These are phyloP conservation scores for Pedetes capensis DNA, from an alignment of 2,113 vertebrate species.

Conservation along the genomic window DNA sequence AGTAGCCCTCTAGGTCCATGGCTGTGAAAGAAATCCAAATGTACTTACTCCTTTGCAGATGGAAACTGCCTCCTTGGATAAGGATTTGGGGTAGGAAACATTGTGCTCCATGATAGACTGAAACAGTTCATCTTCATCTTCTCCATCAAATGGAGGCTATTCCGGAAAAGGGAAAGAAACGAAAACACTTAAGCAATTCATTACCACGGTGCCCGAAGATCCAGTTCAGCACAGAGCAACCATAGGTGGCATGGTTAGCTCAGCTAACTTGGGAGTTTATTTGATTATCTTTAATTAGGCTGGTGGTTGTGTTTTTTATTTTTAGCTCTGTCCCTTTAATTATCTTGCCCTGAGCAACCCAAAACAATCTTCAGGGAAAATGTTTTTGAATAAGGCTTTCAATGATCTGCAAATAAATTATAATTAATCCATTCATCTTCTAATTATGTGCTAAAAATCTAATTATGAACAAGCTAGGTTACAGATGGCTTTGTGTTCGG, in stretches of 20 bases:
- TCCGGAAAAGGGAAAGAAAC: background rate
- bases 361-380: constrained; percentile 48
- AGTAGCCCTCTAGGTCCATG: fast-evolving
- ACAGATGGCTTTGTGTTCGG: background rate
- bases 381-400: constrained; percentile 38
- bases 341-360: constrained; percentile 24
- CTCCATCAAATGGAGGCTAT: constrained; percentile 97
- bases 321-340: constrained; percentile 48
- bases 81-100: constrained; percentile 96
- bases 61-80: constrained; percentile 98
- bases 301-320: background rate
- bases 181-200: background rate
- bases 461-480: constrained; percentile 36
- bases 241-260: background rate
- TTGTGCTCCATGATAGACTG: constrained; percentile 99
- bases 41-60: constrained; percentile 98
- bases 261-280: background rate
- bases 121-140: constrained; percentile 98
- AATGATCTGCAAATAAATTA: constrained; percentile 54
- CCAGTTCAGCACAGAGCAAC: background rate
- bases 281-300: constrained; percentile 42
- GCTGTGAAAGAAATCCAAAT: background rate
- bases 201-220: fast-evolving
- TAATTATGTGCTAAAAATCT: constrained; percentile 48
- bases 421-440: constrained; percentile 63